Percentiles rank a stretch among this genome's conserved stretches.
phyloP scores from a whole-genome alignment of 2,797 vertebrate genomes.

The Bradypodion pumilum region DNA sequence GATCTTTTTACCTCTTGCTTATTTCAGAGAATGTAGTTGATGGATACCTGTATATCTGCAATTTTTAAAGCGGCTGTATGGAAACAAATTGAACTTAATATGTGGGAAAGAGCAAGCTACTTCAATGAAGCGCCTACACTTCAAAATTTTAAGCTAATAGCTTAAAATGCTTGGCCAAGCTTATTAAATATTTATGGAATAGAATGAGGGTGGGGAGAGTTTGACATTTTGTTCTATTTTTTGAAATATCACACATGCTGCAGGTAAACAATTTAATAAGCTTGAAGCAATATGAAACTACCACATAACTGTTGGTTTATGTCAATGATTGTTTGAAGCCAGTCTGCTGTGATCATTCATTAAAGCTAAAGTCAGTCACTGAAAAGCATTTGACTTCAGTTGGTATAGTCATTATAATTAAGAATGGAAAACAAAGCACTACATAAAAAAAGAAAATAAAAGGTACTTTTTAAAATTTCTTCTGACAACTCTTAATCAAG shows the following conservation, averaged over 20 bases:
- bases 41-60: neutral
- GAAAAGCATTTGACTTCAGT: conserved; percentile 8
- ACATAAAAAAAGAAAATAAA: too few species aligned
- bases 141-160: conserved; percentile 11
- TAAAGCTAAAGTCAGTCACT: neutral
- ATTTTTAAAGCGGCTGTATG: neutral
- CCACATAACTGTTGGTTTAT: neutral
- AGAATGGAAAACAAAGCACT: neutral
- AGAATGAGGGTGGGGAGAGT: neutral
- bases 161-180: neutral
- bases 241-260: conserved; percentile 6
- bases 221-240: neutral
- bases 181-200: conserved; percentile 14
- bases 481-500: neutral
- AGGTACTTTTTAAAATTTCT: too few species aligned
- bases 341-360: neutral
- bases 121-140: neutral
- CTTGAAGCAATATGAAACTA: neutral
- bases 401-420: neutral
- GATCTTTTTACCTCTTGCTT: neutral
- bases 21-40: neutral
- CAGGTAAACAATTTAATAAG: conserved; percentile 10
- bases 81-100: neutral
- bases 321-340: neutral
- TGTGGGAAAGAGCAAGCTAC: neutral